Base-by-base conservation (phyloP, 2,888 invertebrate species). In the Drosophila niveifrons region DNA sequence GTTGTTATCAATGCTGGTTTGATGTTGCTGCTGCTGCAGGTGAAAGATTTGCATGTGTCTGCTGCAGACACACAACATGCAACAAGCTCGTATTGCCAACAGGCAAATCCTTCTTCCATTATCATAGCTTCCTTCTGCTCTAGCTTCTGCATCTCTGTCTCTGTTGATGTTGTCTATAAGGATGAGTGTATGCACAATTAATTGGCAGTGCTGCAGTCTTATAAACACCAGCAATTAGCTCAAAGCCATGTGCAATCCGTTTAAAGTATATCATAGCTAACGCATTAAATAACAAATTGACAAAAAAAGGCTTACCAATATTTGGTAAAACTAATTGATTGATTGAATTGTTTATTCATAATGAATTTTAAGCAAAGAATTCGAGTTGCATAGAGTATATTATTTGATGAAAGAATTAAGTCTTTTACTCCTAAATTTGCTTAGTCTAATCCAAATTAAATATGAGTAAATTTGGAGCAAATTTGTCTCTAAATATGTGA, bases 21-120 rank as follows among this genome's bases (percentile, higher is more conserved):
- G 34, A 10, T 44, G 29, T n/a, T 9, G 3, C 41, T 47, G n/a
- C n/a, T 62, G 67, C 41, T 64, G 63, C 74, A 73, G 79, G 72
- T 78, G 36, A 52, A 57, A 58, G 48, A 75, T 81, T 82, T 66
- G 47, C 58, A 66, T 77, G 62, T 64, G 52, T 52, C 47, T 41
- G 41, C 3, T 13, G 46, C 31, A 18, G n/a, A n/a, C 13, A 31
- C 41, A 50, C 15, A n/a, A 58, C 6, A 28, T 17, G 15, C n/a
- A 59, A 18, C 31, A 18, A 52, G 23, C 46, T n/a, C 9, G 10
- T 31, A 47, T 53, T 50, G 47, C 72, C 58, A 51, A 18, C 53
- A 66, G 55, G 64, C 46, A 58, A 58, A 58, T 51, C 34, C 10
- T 9, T 31, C 23, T 6, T 23, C 23, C 9, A 23, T 15, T 70